Conservation (phyloP, 2,797 vertebrate genomes). For the Acanthurus leucopareius region DNA sequence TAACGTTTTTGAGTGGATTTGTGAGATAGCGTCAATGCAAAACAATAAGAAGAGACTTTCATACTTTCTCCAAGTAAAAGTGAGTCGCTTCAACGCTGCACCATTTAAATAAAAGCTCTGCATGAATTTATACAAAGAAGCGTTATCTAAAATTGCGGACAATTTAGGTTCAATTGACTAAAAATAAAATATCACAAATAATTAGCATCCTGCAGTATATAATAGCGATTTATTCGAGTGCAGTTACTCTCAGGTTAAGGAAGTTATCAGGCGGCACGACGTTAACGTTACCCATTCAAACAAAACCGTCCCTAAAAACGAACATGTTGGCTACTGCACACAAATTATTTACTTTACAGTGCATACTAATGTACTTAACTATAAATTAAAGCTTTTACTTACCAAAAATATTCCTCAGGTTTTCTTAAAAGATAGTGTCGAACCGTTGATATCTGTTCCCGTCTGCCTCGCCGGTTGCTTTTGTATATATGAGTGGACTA, state of each 20-base stretch:
- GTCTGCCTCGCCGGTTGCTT: accelerated
- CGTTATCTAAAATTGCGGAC: neutral
- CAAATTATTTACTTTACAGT: neutral
- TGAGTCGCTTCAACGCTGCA: no score
- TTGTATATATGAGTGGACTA: neutral
- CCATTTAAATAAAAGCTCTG: neutral
- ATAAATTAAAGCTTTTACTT: neutral
- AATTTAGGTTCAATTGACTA: neutral
- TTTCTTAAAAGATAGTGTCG: neutral
- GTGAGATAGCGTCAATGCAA: accelerated
- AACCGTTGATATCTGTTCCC: accelerated
- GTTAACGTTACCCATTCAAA: conserved; percentile 16
- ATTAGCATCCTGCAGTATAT: no score
- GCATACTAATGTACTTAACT: accelerated
- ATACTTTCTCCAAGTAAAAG: accelerated
- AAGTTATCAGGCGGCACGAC: neutral
- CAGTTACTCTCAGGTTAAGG: neutral
- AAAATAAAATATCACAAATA: no score
- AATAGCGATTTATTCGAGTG: neutral
- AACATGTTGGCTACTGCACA: neutral
- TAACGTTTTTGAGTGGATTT: neutral
- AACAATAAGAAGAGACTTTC: accelerated
- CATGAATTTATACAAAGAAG: no score
- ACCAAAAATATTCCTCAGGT: conserved; percentile 25
- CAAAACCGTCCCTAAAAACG: neutral